Base-by-base conservation (phyloP, 2,113 vertebrate genomes). In the Leuciscus idus region DNA sequence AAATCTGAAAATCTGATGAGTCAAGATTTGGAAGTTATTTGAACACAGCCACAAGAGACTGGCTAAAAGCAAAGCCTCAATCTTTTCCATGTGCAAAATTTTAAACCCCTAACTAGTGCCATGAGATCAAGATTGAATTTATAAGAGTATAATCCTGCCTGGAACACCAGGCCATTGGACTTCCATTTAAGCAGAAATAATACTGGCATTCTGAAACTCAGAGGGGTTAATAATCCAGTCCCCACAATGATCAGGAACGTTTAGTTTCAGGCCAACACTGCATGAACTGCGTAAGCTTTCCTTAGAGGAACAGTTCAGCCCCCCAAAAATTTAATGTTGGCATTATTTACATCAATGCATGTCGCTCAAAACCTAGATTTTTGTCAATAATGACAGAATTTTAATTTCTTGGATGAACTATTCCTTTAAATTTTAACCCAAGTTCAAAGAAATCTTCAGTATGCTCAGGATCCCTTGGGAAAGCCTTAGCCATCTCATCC, bases 1-100 rank as follows among this genome's bases (percentile, higher is more conserved):
- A 62, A 80, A 61, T 80, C 21, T 62, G 77, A 80, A 62, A 80
- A 61, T 80, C 21, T 80, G 77, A 80, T 62, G 33, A 80, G 36
- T 80, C 77, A 80, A 80, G 77, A 61, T 80, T 78, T 62, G 33
- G 19, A 62, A 12, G 30, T 61, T 43, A 78, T 80, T 79, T 80
- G 33, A 43, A 62, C 57, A 43, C 57, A 26, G 23, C 23, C 77
- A 62, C 76, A 59, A 79, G 76, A 59, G 76, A 79, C 76, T 59
- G 52, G 59, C 52, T 79, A 57, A 57, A 79, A 59, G 52, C 17
- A 79, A 59, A 57, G 76, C 21, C 52, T 57, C 36, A 79, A 59
- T 23, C 21, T 59, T 79, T 59, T 79, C 52, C 76, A n/a, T 39
- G 33, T 79, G 50, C 75, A 77, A 55, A 55, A 55, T 33, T 19